Percentiles rank a stretch among this genome's conserved stretches.
Evolutionary conservation across 1,140 invertebrate genomes (phyloP).

Genomic region (Drepana arcuata): DNA sequence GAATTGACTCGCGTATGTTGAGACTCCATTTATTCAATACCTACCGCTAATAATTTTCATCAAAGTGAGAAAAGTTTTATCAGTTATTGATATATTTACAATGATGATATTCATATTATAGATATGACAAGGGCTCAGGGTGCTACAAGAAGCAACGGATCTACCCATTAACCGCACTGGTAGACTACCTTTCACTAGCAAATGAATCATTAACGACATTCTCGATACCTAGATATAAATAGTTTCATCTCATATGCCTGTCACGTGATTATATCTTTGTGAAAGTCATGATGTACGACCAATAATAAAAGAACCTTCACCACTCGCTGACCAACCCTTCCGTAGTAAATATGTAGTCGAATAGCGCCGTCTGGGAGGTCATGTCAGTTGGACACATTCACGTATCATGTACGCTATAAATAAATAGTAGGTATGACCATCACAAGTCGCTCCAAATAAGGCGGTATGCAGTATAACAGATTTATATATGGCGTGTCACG

Average conservation of each 20-base stretch:
- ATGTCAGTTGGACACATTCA: conserved; percentile 5
- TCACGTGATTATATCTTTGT: conserved; percentile 40
- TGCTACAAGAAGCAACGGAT: no score
- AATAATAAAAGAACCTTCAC: conserved; percentile 13
- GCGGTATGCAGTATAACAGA: conserved; percentile 7
- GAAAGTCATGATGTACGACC: conserved; percentile 26
- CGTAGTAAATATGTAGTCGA: conserved; percentile 1
- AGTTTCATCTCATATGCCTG: conserved; percentile 14
- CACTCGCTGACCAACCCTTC: conserved; percentile 7
- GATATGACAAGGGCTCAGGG: no score
- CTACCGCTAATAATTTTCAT: no score
- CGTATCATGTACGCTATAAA: neutral
- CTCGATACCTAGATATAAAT: conserved; percentile 8
- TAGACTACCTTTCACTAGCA: conserved; percentile 14
- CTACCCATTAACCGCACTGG: no score
- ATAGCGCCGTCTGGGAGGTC: conserved; percentile 1
- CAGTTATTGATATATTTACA: no score
- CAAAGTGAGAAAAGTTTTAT: no score
- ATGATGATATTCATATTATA: no score
- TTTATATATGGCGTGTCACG: conserved; percentile 5
- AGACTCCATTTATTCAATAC: no score
- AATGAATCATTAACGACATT: conserved; percentile 1
- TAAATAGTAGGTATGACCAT: conserved; percentile 3
- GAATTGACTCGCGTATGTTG: no score
- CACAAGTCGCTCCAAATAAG: conserved; percentile 6